Evolutionary conservation across 1,140 invertebrate species (phyloP).

Genomic region (Agrypnia vestita): DNA sequence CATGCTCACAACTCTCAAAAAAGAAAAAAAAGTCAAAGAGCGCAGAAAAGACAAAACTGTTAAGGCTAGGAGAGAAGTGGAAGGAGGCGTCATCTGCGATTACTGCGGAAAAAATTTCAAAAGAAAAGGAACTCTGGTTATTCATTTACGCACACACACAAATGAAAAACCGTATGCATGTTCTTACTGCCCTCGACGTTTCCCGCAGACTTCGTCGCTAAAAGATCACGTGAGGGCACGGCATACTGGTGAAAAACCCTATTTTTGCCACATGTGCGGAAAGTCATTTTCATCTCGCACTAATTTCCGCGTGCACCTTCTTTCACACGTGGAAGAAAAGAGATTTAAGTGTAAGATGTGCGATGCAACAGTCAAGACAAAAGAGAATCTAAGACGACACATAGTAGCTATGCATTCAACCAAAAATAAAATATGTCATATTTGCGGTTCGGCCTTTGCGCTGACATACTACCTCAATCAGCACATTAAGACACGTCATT

Average conservation of each 20-base stretch:
- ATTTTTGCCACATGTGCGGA: conserved; percentile 26
- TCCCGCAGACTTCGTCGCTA: neutral
- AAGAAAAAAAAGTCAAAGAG: conserved; percentile 5
- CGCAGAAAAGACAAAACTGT: neutral
- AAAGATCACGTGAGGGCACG: conserved; percentile 6
- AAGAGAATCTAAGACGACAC: conserved; percentile 23
- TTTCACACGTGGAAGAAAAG: conserved; percentile 8
- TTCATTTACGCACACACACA: conserved; percentile 19
- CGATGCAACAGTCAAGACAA: conserved; percentile 1
- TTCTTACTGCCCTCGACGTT: neutral
- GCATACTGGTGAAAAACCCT: conserved; percentile 26
- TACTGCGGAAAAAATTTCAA: conserved; percentile 8
- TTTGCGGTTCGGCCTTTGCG: conserved; percentile 6
- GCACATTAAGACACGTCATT: conserved; percentile 30
- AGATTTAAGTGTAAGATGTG: conserved; percentile 29
- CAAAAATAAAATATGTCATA: conserved; percentile 32
- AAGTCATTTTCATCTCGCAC: conserved; percentile 11
- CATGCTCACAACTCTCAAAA: neutral
- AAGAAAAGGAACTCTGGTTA: conserved; percentile 12
- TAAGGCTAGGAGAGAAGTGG: conserved; percentile 15
- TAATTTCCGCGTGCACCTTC: neutral
- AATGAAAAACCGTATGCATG: conserved; percentile 20
- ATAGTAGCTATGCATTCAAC: neutral
- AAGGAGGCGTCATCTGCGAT: conserved; percentile 3
- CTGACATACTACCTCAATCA: conserved; percentile 35